phyloP scores from a whole-genome alignment of 1,140 invertebrate genomes.

The Anthonomus grandis region DNA sequence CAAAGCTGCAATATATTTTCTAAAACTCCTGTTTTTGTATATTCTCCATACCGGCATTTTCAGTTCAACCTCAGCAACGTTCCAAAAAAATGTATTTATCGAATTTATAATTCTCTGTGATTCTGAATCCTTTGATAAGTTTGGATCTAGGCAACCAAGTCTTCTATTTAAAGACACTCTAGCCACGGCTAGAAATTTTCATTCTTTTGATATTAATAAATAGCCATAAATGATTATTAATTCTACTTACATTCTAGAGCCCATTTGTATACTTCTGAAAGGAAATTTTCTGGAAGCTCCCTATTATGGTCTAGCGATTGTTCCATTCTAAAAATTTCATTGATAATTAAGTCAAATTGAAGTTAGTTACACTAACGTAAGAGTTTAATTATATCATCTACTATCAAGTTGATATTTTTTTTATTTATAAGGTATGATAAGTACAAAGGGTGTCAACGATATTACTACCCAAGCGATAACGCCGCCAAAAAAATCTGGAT shows the following conservation, averaged over 20 bases:
- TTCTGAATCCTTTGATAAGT: slow-evolving; percentile 57
- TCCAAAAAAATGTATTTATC: slow-evolving; percentile 76
- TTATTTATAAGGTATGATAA: too few species aligned
- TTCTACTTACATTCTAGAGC: slow-evolving; percentile 78
- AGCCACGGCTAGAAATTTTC: slow-evolving; percentile 65
- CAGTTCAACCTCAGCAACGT: slow-evolving; percentile 72
- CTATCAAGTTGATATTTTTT: too few species aligned
- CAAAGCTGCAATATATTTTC: slow-evolving; percentile 68
- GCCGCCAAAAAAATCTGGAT: too few species aligned
- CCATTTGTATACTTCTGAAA: slow-evolving; percentile 84
- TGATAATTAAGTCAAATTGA: too few species aligned
- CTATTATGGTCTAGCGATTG: slow-evolving; percentile 61
- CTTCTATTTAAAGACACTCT: slow-evolving; percentile 75
- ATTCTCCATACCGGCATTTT: slow-evolving; percentile 78
- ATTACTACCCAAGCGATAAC: too few species aligned
- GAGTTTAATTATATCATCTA: too few species aligned
- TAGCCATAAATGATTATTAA: not conserved
- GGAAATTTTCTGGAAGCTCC: slow-evolving; percentile 71
- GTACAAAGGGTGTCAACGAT: too few species aligned
- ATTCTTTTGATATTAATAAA: not conserved
- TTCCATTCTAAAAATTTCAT: slow-evolving; percentile 67
- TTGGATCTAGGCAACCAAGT: slow-evolving; percentile 68
- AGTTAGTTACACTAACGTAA: too few species aligned
- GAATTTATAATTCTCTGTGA: slow-evolving; percentile 72
- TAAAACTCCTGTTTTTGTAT: slow-evolving; percentile 71